Percentiles rank a stretch among this genome's conserved stretches.
Evolutionary conservation across 2,113 vertebrate genomes (phyloP).

Genomic region (Alosa alosa): DNA sequence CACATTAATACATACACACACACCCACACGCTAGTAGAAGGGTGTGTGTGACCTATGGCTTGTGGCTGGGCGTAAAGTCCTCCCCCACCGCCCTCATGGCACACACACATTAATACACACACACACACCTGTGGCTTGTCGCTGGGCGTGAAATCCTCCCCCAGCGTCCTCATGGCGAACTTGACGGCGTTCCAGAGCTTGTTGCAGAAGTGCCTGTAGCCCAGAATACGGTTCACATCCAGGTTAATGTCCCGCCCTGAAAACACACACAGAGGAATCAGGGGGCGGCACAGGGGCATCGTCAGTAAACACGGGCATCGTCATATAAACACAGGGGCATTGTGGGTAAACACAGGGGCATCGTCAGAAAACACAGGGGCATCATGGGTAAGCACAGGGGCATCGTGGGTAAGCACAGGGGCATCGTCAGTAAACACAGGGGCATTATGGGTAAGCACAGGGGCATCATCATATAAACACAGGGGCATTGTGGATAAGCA

Average conservation of each 20-base stretch:
- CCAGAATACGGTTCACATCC: slow-evolving; percentile 89
- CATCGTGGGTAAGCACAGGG: too few species aligned
- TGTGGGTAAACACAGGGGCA: too few species aligned
- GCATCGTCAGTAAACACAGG: not conserved
- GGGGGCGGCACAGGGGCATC: not conserved
- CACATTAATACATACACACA: not conserved
- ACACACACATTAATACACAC: not conserved
- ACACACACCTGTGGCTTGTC: slow-evolving; percentile 71
- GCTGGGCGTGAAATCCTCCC: slow-evolving; percentile 75
- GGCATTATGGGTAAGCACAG: not conserved
- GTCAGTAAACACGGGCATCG: too few species aligned
- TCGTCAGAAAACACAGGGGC: too few species aligned
- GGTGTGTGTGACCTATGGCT: too few species aligned
- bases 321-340: too few species aligned
- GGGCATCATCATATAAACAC: too few species aligned
- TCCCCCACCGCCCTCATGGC: too few species aligned
- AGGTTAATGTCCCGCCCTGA: slow-evolving; percentile 89
- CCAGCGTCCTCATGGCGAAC: slow-evolving; percentile 83
- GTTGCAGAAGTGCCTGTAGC: slow-evolving; percentile 92
- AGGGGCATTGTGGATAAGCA: too few species aligned
- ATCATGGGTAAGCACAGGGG: too few species aligned
- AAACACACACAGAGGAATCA: not conserved
- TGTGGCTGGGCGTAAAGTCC: too few species aligned
- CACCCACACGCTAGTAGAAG: not conserved
- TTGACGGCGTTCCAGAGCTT: slow-evolving; percentile 93